phyloP scores from a whole-genome alignment of 2,888 invertebrate genomes.

The Julus scandinavius region DNA sequence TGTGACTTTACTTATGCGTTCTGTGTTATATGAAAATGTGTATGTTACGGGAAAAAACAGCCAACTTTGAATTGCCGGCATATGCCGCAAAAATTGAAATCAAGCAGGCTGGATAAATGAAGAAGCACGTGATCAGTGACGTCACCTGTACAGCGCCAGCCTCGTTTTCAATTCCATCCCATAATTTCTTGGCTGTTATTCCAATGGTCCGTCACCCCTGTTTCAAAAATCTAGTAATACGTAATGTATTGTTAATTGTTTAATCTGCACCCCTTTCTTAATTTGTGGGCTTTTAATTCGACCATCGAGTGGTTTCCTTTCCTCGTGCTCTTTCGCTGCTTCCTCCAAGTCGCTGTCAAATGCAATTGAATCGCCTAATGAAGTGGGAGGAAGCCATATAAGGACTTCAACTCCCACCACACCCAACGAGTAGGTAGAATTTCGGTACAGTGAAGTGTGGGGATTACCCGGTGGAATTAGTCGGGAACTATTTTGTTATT shows the following conservation, averaged over 20 bases:
- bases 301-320: not conserved
- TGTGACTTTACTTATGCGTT: no score
- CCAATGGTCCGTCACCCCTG: not conserved
- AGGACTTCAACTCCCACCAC: constrained; percentile 49
- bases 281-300: not conserved
- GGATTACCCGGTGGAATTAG: constrained; percentile 50
- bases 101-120: not conserved
- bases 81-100: not conserved
- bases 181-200: not conserved
- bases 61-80: not conserved
- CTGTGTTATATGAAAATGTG: no score
- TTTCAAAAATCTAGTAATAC: not conserved
- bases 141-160: not conserved
- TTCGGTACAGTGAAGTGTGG: constrained; percentile 47
- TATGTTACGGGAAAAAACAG: no score
- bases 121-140: not conserved
- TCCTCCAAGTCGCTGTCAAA: not conserved
- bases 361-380: constrained; percentile 39
- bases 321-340: not conserved
- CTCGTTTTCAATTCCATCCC: constrained; percentile 12
- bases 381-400: constrained; percentile 50
- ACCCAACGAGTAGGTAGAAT: constrained; percentile 51
- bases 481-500: constrained; percentile 48
- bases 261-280: not conserved
- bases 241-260: not conserved